These are phyloP conservation scores for Cheilosia variabilis DNA, from an alignment of 2,888 invertebrate genomes.

Conservation along the genomic window DNA sequence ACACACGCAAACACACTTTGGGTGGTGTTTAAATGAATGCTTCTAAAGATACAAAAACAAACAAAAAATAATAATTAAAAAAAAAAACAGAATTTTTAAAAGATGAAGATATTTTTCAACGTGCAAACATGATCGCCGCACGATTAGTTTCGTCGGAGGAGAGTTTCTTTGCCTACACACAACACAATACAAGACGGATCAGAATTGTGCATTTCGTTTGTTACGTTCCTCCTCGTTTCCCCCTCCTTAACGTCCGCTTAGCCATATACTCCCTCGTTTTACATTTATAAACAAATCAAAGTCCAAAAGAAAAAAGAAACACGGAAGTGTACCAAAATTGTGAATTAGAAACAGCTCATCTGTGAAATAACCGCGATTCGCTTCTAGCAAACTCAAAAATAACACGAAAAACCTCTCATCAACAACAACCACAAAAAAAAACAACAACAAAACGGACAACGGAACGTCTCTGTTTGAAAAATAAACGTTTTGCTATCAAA, in stretches of 20 bases:
- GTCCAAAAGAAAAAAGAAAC: slow-evolving; percentile 1
- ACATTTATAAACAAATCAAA: slow-evolving; percentile 22
- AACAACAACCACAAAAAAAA: neutral
- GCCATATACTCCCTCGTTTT: slow-evolving; percentile 25
- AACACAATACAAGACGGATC: slow-evolving; percentile 36
- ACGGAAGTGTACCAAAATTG: neutral
- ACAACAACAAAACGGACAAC: slow-evolving; percentile 63
- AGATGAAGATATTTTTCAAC: slow-evolving; percentile 46
- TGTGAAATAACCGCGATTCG: slow-evolving; percentile 45
- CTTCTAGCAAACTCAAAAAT: slow-evolving; percentile 46
- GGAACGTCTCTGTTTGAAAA: slow-evolving; percentile 73
- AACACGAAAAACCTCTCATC: slow-evolving; percentile 8
- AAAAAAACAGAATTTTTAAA: slow-evolving; percentile 46
- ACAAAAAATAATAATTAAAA: slow-evolving; percentile 10
- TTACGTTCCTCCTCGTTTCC: slow-evolving; percentile 4
- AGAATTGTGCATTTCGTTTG: slow-evolving; percentile 59
- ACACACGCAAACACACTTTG: slow-evolving; percentile 25
- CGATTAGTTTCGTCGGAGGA: slow-evolving; percentile 44
- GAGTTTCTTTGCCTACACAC: slow-evolving; percentile 50
- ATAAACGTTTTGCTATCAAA: slow-evolving; percentile 72
- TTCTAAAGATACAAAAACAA: slow-evolving; percentile 51
- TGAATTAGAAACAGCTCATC: slow-evolving; percentile 42
- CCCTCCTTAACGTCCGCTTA: slow-evolving; percentile 40
- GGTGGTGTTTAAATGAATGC: slow-evolving; percentile 57
- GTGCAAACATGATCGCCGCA: slow-evolving; percentile 58